These are phyloP conservation scores for Armadillidium nasatum DNA, from an alignment of 1,140 invertebrate genomes.

Conservation along the genomic window DNA sequence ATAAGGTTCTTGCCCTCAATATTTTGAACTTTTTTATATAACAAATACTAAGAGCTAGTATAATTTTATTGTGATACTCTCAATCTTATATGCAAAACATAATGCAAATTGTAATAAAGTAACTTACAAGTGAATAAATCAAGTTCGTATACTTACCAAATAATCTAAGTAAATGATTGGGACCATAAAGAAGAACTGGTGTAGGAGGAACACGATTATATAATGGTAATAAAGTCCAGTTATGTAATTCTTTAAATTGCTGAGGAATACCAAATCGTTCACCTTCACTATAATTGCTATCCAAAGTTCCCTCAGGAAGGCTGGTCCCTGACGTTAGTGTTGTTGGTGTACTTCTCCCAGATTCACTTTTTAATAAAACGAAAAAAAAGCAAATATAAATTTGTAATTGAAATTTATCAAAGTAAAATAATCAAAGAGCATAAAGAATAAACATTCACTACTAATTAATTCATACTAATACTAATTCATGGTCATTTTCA, in stretches of 20 bases:
- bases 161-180: conserved; percentile 66
- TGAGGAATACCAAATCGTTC: not conserved
- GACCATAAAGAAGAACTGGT: conserved; percentile 71
- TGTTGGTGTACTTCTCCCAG: conserved; percentile 41
- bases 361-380: conserved; percentile 30
- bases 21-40: not conserved
- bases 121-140: too few relatives aligned
- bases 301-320: not conserved
- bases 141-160: conserved; percentile 65
- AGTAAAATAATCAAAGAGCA: too few relatives aligned
- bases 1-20: not conserved
- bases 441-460: too few relatives aligned
- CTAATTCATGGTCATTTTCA: not conserved
- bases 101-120: too few relatives aligned
- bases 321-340: conserved; percentile 34
- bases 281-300: not conserved
- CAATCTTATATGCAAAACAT: too few relatives aligned
- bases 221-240: conserved; percentile 64
- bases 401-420: too few relatives aligned
- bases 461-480: not conserved
- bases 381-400: too few relatives aligned
- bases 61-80: not conserved
- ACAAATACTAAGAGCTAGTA: not conserved
- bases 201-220: conserved; percentile 52
- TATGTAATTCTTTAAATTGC: conserved; percentile 42